Conservation (phyloP, 1,140 invertebrate genomes). For the Drosophila truncata region DNA sequence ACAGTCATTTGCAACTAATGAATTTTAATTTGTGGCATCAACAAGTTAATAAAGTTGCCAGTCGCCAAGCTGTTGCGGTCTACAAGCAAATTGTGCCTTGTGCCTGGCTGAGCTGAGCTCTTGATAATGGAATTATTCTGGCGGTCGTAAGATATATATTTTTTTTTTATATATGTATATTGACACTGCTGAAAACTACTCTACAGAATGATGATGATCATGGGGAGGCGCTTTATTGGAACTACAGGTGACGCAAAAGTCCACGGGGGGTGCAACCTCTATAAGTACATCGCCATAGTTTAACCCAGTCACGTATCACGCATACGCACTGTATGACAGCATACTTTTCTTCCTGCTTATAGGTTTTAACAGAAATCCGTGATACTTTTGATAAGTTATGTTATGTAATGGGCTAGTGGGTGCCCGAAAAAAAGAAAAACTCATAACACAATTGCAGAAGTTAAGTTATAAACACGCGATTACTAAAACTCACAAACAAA, state of each 20-base stretch:
- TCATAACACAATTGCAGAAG: conserved; percentile 68
- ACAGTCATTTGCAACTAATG: conserved; percentile 70
- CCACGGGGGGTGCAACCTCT: conserved; percentile 11
- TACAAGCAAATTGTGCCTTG: conserved; percentile 2
- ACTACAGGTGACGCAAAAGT: conserved; percentile 39
- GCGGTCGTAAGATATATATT: neutral
- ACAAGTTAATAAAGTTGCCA: conserved; percentile 67
- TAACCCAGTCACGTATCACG: conserved; percentile 65
- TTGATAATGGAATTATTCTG: conserved; percentile 9
- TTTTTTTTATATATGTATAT: conserved; percentile 51
- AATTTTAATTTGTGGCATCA: conserved; percentile 80
- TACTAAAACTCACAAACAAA: conserved; percentile 49
- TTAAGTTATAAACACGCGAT: conserved; percentile 72
- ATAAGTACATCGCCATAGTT: conserved; percentile 32
- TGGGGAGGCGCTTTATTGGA: conserved; percentile 28
- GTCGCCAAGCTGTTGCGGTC: conserved; percentile 26
- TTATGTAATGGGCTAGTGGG: conserved; percentile 63
- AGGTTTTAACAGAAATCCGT: conserved; percentile 57
- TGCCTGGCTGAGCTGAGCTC: neutral
- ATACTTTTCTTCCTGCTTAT: conserved; percentile 67
- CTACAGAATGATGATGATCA: conserved; percentile 10
- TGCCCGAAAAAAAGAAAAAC: conserved; percentile 38
- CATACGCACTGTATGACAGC: conserved; percentile 72
- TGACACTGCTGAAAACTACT: conserved; percentile 30
- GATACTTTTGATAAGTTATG: conserved; percentile 73